Evolutionary conservation across 2,113 vertebrate species (phyloP), one percentile per base, ranked within the genome.

Genomic region (Phrynocephalus versicolor): DNA sequence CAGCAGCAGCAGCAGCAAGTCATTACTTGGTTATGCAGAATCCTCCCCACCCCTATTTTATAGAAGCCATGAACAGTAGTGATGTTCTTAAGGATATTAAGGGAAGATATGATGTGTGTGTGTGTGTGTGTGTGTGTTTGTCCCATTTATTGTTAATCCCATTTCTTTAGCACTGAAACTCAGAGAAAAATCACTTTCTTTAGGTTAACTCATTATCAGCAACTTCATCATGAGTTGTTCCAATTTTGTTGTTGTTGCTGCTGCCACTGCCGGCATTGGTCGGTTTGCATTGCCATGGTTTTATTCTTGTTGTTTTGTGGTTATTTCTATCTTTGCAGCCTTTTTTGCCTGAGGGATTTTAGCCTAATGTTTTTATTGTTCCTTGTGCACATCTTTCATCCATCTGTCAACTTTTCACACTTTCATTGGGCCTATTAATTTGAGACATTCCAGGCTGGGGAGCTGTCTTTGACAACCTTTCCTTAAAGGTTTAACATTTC

Each of bases 331-430:
- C 55, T 64, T 39, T 0, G 12, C 21, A 5, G 16, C 25, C 37
- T 14, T 39, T 64, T 30, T 41, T 64, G 25, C 78, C 37, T 41
- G 2, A 62, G 21, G 77, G 35, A 39, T 62, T 79, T 21, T 60
- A 62, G 19, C 19, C 6, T 23, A 60, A 60, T 23, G 33, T 12
- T 78, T 37, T 58, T 64, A 9, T 64, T 79, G 51, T 77, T 77
- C 51, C 55, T 77, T 57, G 51, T 79, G 64, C 60, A 65, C 60
- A 79, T 79, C 78, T 79, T 79, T 79, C 58, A 27, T 79, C 77
- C 58, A 79, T 79, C 10, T 79, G 58, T 37, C 9, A 27, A 27
- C 21, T 37, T 79, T 21, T 79, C 60, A 6, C 60, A 77, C 74
- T 77, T 57, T 77, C 74, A 77, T 77, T 16, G 57, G 45, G 9